Conservation (phyloP, 2,888 invertebrate species). For the Rhamnusium bicolor region DNA sequence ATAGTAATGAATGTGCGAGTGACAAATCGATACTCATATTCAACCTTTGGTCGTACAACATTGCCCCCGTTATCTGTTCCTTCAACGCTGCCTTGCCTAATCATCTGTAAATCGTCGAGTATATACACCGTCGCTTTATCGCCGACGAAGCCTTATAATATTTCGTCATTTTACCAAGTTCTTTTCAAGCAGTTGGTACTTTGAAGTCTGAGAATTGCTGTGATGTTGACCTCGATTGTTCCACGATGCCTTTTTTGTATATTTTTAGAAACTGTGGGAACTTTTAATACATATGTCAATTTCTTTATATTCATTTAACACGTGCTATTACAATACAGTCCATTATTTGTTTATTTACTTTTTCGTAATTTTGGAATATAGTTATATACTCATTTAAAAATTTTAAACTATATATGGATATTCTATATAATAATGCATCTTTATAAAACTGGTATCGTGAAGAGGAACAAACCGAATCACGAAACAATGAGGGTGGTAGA, state of each 20-base stretch:
- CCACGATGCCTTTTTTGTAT: not conserved
- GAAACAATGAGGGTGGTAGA: no score
- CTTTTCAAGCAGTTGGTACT: not conserved
- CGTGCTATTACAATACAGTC: no score
- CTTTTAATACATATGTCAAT: not conserved
- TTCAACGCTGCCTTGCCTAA: slow-evolving; percentile 62
- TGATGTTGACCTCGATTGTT: not conserved
- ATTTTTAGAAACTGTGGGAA: not conserved
- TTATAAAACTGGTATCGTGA: no score
- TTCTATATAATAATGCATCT: no score
- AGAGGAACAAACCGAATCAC: no score
- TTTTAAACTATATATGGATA: no score
- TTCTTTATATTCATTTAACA: no score
- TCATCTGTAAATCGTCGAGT: no score
- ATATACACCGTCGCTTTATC: slow-evolving; percentile 57
- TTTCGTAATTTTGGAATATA: no score
- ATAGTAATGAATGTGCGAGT: not conserved
- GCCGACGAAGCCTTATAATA: not conserved
- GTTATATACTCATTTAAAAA: no score
- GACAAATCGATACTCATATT: slow-evolving; percentile 12
- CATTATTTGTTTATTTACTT: no score
- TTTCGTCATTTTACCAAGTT: not conserved
- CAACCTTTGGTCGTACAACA: slow-evolving; percentile 36
- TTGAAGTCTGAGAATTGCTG: not conserved
- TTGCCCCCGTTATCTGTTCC: slow-evolving; percentile 64